Base-by-base conservation (phyloP, 1,140 invertebrate genomes). In the Procambarus clarkii region DNA sequence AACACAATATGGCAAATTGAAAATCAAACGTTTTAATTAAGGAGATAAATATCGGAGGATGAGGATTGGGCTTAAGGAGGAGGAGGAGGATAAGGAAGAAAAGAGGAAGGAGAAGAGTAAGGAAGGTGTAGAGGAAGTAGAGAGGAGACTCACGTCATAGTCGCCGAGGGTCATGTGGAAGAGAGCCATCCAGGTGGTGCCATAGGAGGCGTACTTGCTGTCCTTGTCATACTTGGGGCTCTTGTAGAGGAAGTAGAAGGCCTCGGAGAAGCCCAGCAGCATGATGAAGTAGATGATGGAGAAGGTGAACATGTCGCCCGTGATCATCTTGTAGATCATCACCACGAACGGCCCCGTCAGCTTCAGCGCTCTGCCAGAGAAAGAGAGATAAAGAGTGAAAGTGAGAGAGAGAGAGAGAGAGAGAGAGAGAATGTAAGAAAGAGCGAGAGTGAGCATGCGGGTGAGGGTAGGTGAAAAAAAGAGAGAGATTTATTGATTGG, bases 321-420 rank as follows among this genome's bases (percentile, higher is more conserved):
- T 98, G 93, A 99, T 98, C 98, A 99, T 99, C 93, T 97, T 98
- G 95, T 98, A 99, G 85, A 99, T 98, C 98, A 99, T 99, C 24
- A 98, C 99, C 80, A 99, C 98, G 95, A 99, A 99, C 0, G 98
- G 98, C 83, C 99, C 99, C 0, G 98, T 99, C 78, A 99, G 94
- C 84, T 97, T 97, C 24, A 99, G 96, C 64, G 98, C 98, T 48
- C 98, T 99, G 95, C 81, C 77, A 71, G 71, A 15, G 54, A 44
- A 11, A 46, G 34, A 9, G 9, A 46, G 24, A 46, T 5, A 44
- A 45, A 76, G 34, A 46, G 86, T 46, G 54, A 60, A 13, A 0
- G 11, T 60, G 50, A 44, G 77, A 79, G 60, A 5, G 24, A 11
- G 18, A 24, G 15, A 11, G 45, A 48, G 15, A 46, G 44, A 24